Percentiles rank a stretch among this genome's conserved stretches.
Evolutionary conservation across 2,888 invertebrate genomes (phyloP).

Genomic region (Epirrita christyi): DNA sequence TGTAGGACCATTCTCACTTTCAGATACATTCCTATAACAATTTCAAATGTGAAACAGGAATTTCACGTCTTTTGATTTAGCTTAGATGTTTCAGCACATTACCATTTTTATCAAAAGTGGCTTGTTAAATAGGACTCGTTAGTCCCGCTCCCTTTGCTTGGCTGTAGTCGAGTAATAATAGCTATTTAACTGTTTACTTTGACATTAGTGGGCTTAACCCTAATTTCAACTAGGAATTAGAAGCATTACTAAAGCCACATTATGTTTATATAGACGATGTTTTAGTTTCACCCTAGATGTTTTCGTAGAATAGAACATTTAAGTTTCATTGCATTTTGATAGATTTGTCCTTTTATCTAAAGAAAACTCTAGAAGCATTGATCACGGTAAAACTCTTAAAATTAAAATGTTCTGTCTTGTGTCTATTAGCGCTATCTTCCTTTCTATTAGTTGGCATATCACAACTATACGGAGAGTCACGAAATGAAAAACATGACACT

Average conservation of each 20-base stretch:
- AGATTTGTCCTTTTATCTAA: not conserved
- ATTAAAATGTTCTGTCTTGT: constrained; percentile 18
- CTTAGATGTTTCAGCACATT: constrained; percentile 9
- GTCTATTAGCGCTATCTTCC: constrained; percentile 27
- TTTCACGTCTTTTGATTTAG: constrained; percentile 1
- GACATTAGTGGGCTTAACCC: not conserved
- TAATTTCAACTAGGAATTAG: not conserved
- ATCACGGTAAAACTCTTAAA: not conserved
- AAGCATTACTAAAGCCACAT: not conserved
- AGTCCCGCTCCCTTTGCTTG: not conserved
- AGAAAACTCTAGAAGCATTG: constrained; percentile 3
- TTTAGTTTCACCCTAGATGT: not conserved
- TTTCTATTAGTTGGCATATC: not conserved
- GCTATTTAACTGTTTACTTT: constrained; percentile 11
- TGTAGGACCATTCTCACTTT: not conserved
- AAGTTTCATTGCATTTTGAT: constrained; percentile 3
- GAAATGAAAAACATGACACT: constrained; percentile 6
- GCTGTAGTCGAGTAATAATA: not conserved
- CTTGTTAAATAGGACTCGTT: not conserved
- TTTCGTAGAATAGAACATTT: not conserved
- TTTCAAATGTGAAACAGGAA: not conserved
- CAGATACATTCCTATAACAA: not conserved
- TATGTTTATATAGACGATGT: not conserved
- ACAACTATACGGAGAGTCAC: constrained; percentile 12
- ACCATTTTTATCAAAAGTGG: not conserved